Evolutionary conservation across 2,797 vertebrate species (phyloP).

Genomic region (Alauda arvensis): DNA sequence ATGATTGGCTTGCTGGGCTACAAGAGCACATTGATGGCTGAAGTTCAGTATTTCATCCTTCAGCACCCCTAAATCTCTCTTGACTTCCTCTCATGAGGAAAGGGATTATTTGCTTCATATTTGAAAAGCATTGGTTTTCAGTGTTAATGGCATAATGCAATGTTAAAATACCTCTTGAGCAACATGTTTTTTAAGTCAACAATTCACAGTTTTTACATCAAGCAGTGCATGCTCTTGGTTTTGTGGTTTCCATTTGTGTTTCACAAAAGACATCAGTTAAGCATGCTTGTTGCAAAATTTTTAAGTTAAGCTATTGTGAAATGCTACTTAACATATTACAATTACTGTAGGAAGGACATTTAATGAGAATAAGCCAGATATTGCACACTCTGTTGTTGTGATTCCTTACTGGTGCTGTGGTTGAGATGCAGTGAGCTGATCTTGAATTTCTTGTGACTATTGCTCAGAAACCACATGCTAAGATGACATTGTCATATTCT

Average conservation of each 20-base stretch:
- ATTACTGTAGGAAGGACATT: slow-evolving; percentile 1
- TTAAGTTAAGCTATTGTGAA: slow-evolving; percentile 48
- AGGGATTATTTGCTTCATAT: not conserved
- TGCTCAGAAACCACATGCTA: not conserved
- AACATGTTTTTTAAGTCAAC: slow-evolving; percentile 50
- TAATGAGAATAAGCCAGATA: not conserved
- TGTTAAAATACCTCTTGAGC: slow-evolving; percentile 42
- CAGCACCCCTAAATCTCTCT: not conserved
- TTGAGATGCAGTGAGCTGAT: not conserved
- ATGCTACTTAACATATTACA: not conserved
- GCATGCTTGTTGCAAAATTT: slow-evolving; percentile 47
- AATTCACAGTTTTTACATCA: slow-evolving; percentile 41
- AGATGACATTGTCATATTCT: not conserved
- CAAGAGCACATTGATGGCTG: not conserved
- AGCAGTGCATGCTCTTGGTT: slow-evolving; percentile 10
- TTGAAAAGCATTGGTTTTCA: not conserved
- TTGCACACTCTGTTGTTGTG: not conserved
- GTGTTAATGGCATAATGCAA: slow-evolving; percentile 21
- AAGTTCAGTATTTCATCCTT: not conserved
- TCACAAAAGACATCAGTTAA: slow-evolving; percentile 37
- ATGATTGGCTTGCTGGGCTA: not conserved
- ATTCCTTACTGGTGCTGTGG: not conserved
- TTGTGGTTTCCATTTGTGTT: slow-evolving; percentile 51
- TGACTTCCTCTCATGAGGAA: not conserved
- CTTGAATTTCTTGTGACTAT: not conserved